Conservation (phyloP, 2,113 vertebrate genomes). For the Atractosteus spatula region DNA sequence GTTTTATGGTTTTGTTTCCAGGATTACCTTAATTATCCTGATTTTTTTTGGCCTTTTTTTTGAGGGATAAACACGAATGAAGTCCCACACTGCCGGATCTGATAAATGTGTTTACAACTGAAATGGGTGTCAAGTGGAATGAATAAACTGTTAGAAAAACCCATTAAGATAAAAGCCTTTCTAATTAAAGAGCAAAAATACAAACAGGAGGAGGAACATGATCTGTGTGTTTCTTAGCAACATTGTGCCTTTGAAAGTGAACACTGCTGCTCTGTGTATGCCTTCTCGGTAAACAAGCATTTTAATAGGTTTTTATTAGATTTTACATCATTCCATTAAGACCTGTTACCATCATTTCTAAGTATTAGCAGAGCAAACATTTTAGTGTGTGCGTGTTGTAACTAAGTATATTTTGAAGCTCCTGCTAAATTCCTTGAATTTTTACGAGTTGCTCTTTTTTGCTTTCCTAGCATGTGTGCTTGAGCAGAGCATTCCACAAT, state of each 20-base stretch:
- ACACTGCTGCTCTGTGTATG: background rate
- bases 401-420: background rate
- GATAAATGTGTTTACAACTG: too few relatives aligned
- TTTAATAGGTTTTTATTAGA: background rate
- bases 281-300: background rate
- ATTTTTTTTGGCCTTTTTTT: too few relatives aligned
- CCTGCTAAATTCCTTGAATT: background rate
- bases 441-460: background rate
- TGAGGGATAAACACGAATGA: too few relatives aligned
- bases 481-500: slow-evolving; percentile 34
- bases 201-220: background rate
- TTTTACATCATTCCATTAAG: too few relatives aligned
- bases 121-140: too few relatives aligned
- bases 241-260: background rate
- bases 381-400: too few relatives aligned
- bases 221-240: background rate
- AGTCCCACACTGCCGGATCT: too few relatives aligned
- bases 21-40: too few relatives aligned
- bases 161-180: background rate
- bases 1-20: too few relatives aligned
- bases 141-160: too few relatives aligned
- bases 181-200: background rate
- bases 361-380: too few relatives aligned
- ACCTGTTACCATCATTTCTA: too few relatives aligned
- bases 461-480: slow-evolving; percentile 21